These are phyloP conservation scores for Antennarius striatus DNA, from an alignment of 2,113 vertebrate genomes.

Conservation along the genomic window DNA sequence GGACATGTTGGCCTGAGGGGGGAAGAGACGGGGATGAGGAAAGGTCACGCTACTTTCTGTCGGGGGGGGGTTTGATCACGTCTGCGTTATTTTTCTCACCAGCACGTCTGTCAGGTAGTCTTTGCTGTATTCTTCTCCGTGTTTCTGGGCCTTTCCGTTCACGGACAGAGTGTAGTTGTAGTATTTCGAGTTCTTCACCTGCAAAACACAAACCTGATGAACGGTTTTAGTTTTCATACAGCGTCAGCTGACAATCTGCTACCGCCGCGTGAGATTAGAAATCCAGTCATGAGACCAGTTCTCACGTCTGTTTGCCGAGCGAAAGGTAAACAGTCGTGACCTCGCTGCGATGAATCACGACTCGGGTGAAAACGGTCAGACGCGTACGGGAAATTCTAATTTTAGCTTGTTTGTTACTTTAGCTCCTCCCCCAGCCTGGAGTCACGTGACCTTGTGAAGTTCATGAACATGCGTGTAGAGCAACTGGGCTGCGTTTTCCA, in stretches of 20 bases:
- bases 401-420: neutral
- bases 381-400: neutral
- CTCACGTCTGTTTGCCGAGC: constrained; percentile 18
- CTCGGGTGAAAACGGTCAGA: too few relatives aligned
- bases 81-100: constrained; percentile 77
- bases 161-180: constrained; percentile 98
- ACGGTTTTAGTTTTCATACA: too few relatives aligned
- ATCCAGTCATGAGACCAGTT: constrained; percentile 14
- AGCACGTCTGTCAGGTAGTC: constrained; percentile 97
- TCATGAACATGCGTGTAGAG: neutral
- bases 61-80: neutral
- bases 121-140: constrained; percentile 90
- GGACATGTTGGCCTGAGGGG: constrained; percentile 89
- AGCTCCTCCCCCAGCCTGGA: constrained; percentile 1
- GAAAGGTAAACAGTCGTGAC: constrained; percentile 9
- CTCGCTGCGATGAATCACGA: constrained; percentile 1
- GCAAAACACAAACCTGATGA: constrained; percentile 19
- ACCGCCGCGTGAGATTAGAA: constrained; percentile 2
- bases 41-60: too few relatives aligned
- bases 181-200: constrained; percentile 98
- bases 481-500: too few relatives aligned
- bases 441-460: constrained; percentile 1
- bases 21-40: neutral
- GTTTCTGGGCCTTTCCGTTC: constrained; percentile 87
- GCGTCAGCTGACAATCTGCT: too few relatives aligned